A percentile compares a stretch with the other conserved stretches of the same genome.
phyloP scores from a whole-genome alignment of 2,797 vertebrate genomes.

The Synaphobranchus kaupii region DNA sequence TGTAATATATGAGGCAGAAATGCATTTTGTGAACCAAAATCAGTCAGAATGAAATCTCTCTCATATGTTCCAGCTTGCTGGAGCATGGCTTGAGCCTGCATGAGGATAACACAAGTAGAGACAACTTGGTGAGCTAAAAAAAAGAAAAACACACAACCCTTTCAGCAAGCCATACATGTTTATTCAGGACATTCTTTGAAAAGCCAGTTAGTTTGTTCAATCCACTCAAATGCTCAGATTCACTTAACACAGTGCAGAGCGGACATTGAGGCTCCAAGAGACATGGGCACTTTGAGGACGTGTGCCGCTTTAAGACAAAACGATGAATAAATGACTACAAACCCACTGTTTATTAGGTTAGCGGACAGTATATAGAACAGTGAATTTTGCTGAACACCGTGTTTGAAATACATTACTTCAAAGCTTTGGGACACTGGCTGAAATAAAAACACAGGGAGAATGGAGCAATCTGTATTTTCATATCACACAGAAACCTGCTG shows the following conservation, averaged over 20 bases:
- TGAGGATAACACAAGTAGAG: not conserved
- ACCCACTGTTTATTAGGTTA: not conserved
- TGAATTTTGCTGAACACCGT: not conserved
- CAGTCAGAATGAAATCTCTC: not conserved
- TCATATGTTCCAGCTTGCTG: not conserved
- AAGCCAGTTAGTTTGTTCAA: not conserved
- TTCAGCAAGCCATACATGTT: not conserved
- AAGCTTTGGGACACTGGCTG: not conserved
- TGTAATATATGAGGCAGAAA: not conserved
- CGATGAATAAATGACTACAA: not conserved
- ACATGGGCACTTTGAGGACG: not conserved
- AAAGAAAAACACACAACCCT: not conserved
- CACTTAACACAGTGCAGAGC: not conserved
- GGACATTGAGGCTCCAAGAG: not conserved
- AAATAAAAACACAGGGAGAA: not conserved
- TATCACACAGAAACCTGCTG: not conserved
- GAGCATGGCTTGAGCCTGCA: not conserved
- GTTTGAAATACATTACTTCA: not conserved
- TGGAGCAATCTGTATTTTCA: not conserved
- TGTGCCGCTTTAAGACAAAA: not conserved
- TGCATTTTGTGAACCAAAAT: not conserved
- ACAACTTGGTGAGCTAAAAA: not conserved
- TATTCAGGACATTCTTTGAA: not conserved
- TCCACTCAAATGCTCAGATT: not conserved
- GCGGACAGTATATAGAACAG: not conserved